A percentile compares a stretch with the other conserved stretches of the same genome.
These are phyloP conservation scores for Grus americana DNA, from an alignment of 2,113 vertebrate genomes.

Conservation along the genomic window DNA sequence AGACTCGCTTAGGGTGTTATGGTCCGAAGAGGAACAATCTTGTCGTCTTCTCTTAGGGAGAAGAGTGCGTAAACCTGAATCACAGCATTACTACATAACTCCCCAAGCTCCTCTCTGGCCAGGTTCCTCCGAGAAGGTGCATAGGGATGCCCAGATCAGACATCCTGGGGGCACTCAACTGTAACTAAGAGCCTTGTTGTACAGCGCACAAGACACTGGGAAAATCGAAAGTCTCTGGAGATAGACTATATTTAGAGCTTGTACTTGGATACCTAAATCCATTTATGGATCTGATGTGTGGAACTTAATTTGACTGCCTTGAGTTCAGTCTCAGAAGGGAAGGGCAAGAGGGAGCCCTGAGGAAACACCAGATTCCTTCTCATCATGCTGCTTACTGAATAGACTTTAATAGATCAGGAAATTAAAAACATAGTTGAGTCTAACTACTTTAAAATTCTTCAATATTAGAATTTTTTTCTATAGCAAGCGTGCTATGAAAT, in stretches of 20 bases:
- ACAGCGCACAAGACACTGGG: not conserved
- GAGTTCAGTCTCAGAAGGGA: not conserved
- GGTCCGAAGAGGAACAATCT: not conserved
- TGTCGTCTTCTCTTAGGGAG: not conserved
- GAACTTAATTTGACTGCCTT: not conserved
- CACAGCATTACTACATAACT: not conserved
- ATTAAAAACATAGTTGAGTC: not conserved
- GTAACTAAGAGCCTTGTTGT: not conserved
- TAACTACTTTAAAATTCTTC: not conserved
- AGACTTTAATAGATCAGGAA: not conserved
- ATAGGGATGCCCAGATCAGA: not conserved
- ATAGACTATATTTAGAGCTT: not conserved
- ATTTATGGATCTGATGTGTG: rapidly evolving
- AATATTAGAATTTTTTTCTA: not conserved
- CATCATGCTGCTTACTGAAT: not conserved
- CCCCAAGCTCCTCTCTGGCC: not conserved
- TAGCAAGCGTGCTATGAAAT: not conserved
- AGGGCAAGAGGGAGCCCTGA: not conserved
- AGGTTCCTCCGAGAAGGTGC: not conserved
- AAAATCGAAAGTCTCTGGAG: not conserved
- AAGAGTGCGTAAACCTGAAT: not conserved
- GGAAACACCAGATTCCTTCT: not conserved
- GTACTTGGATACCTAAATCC: not conserved
- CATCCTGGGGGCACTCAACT: not conserved
- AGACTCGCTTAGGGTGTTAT: not conserved